Evolutionary conservation across 2,113 vertebrate species (phyloP).

Genomic region (Scolopax mira): DNA sequence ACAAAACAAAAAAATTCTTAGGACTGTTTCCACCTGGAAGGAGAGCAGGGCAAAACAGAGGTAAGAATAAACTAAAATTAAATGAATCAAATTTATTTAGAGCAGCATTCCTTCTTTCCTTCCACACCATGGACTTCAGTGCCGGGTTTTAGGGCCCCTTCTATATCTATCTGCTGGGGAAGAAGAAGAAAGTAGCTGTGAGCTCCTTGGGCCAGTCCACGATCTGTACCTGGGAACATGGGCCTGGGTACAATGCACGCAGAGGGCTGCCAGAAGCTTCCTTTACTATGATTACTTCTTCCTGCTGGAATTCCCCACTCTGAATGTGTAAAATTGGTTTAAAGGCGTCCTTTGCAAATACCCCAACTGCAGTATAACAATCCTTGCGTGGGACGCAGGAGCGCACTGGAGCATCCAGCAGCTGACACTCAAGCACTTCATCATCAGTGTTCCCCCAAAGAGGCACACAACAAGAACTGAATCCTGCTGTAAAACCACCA

Average conservation of each 20-base stretch:
- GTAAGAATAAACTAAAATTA: neutral
- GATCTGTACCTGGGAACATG: neutral
- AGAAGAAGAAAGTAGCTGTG: neutral
- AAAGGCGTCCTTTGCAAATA: neutral
- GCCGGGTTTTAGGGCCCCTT: neutral
- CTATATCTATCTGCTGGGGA: neutral
- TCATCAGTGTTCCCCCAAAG: neutral
- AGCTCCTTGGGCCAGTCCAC: neutral
- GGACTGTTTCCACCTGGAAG: neutral
- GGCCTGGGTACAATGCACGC: fast-evolving
- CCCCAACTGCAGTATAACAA: neutral
- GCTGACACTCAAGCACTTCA: neutral
- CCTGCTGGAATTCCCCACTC: neutral
- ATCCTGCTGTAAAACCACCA: neutral
- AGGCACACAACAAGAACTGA: neutral
- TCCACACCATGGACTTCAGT: neutral
- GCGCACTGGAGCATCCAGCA: neutral
- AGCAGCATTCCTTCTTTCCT: neutral
- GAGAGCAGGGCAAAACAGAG: neutral
- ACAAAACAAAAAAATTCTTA: neutral
- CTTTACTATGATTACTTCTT: neutral
- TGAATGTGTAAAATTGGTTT: neutral
- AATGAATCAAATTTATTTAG: neutral
- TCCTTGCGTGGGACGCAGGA: neutral
- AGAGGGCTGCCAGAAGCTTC: neutral